These are phyloP conservation scores for Chaetura pelagica DNA, from an alignment of 2,113 vertebrate species.

Conservation along the genomic window DNA sequence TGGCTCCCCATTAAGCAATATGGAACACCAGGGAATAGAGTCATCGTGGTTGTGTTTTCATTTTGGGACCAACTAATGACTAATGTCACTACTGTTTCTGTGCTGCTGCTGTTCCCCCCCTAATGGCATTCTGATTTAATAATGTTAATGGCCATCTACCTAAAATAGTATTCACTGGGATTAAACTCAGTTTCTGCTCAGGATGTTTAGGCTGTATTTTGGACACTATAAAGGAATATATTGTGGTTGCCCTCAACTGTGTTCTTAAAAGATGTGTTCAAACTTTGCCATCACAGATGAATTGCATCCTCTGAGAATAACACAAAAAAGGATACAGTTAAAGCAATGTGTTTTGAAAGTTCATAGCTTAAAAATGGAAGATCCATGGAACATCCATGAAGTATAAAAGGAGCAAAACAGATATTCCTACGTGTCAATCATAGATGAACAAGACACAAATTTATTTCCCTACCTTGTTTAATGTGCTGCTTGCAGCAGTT, in stretches of 20 bases:
- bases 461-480: background rate
- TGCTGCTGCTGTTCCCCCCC: background rate
- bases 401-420: background rate
- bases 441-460: background rate
- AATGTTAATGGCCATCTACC: constrained; percentile 24
- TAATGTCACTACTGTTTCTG: background rate
- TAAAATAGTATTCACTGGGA: background rate
- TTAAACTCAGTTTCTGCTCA: background rate
- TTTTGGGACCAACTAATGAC: background rate
- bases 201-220: background rate
- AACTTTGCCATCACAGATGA: background rate
- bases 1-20: background rate
- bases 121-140: constrained; percentile 43
- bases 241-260: background rate
- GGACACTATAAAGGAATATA: background rate
- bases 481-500: background rate
- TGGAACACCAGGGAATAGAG: background rate
- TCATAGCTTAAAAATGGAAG: background rate
- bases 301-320: background rate
- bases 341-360: background rate
- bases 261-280: background rate
- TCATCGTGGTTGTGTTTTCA: background rate
- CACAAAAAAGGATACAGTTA: background rate
- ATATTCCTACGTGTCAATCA: background rate
- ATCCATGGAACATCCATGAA: background rate